These are phyloP conservation scores for Bovichtus diacanthus DNA, from an alignment of 2,797 vertebrate genomes.

Conservation along the genomic window DNA sequence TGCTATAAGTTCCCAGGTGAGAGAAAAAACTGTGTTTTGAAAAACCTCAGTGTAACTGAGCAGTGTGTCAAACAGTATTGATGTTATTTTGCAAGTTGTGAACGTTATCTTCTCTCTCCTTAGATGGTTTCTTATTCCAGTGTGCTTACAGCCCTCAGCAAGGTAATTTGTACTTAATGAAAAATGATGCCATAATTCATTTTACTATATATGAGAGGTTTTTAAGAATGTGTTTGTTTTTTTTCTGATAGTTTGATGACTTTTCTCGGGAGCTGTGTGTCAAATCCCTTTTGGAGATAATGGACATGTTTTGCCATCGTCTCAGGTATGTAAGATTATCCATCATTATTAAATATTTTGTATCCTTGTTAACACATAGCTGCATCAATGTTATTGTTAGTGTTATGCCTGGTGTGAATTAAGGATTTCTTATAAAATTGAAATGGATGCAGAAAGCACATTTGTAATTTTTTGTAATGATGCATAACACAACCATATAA, in stretches of 20 bases:
- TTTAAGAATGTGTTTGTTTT: slow-evolving; percentile 15
- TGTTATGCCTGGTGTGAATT: not conserved
- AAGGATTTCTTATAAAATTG: not conserved
- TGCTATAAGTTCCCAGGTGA: slow-evolving; percentile 97
- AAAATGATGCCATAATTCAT: not conserved
- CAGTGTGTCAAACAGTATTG: not conserved
- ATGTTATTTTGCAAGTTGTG: not conserved
- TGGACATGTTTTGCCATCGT: slow-evolving; percentile 97
- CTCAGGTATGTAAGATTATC: slow-evolving; percentile 85
- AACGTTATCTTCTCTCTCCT: slow-evolving; percentile 25
- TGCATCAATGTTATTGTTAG: not conserved
- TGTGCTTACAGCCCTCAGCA: slow-evolving; percentile 94
- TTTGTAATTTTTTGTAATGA: not conserved
- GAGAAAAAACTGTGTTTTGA: not conserved
- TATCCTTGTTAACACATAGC: not conserved
- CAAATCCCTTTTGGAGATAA: slow-evolving; percentile 94
- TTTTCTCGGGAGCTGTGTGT: slow-evolving; percentile 96
- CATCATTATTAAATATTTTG: not conserved
- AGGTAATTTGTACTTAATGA: slow-evolving; percentile 82
- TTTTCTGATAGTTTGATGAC: slow-evolving; percentile 91
- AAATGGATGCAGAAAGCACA: not conserved
- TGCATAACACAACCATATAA: not conserved
- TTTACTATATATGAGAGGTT: not conserved
- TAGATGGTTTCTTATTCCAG: slow-evolving; percentile 99
- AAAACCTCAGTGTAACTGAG: not conserved